Percentiles rank a stretch among this genome's conserved stretches.
These are phyloP conservation scores for Amphimedon queenslandica DNA, from an alignment of 37 sponge, comb jelly and placozoan genomes.

Conservation along the genomic window DNA sequence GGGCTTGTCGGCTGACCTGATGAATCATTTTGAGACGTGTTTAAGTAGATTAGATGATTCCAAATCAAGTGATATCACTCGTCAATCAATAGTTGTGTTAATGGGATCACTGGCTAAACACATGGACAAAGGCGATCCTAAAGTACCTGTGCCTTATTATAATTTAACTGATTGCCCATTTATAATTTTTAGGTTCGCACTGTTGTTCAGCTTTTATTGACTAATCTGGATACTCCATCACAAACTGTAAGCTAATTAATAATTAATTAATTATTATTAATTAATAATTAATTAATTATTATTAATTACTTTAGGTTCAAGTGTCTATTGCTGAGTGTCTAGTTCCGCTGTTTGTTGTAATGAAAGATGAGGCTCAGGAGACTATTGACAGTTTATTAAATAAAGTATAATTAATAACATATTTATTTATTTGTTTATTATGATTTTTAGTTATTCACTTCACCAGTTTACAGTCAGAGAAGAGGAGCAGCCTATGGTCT, in stretches of 20 bases:
- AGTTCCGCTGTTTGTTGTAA: constrained; percentile 71
- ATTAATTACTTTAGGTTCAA: constrained; percentile 54
- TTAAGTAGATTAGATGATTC: constrained; percentile 52
- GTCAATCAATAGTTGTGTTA: constrained; percentile 87
- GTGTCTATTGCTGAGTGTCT: constrained; percentile 93
- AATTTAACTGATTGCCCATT: not conserved
- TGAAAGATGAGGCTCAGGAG: constrained; percentile 70
- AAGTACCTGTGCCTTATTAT: constrained; percentile 34
- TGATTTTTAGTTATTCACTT: constrained; percentile 68
- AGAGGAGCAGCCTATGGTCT: constrained; percentile 97
- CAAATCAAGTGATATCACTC: constrained; percentile 59
- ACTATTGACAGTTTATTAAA: constrained; percentile 77
- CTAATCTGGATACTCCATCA: constrained; percentile 92
- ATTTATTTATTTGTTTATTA: not conserved
- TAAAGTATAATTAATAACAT: constrained; percentile 47
- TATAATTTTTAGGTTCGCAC: constrained; percentile 54
- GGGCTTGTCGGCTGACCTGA: constrained; percentile 58
- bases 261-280: too few relatives aligned
- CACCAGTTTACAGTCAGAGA: constrained; percentile 78
- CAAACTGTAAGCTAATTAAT: constrained; percentile 42
- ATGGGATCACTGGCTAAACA: constrained; percentile 97
- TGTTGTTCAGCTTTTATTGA: constrained; percentile 79
- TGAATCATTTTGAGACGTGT: constrained; percentile 81
- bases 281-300: not conserved
- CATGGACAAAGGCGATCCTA: constrained; percentile 79